These are phyloP conservation scores for Orius insidiosus DNA, from an alignment of 1,140 invertebrate genomes.

Conservation along the genomic window DNA sequence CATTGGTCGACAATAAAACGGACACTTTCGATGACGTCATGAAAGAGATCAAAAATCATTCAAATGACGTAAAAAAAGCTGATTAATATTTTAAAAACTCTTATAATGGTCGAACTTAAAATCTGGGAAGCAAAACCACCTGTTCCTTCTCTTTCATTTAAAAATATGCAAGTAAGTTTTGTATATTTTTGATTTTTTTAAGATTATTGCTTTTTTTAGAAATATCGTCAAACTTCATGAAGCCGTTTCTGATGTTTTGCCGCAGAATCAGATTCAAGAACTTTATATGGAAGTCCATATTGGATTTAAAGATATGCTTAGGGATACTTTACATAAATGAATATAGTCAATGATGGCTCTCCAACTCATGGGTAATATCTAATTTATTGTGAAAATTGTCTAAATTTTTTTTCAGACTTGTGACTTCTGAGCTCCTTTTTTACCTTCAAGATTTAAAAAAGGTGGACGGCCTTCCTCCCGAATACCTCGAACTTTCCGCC, in stretches of 20 bases:
- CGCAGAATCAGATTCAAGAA: slow-evolving; percentile 46
- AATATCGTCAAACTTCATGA: slow-evolving; percentile 86
- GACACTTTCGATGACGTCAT: slow-evolving; percentile 18
- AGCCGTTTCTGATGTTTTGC: slow-evolving; percentile 64
- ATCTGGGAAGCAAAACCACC: slow-evolving; percentile 89
- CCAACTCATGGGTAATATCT: slow-evolving; percentile 70
- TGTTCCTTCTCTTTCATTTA: slow-evolving; percentile 81
- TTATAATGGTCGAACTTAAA: slow-evolving; percentile 54
- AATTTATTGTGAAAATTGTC: not conserved
- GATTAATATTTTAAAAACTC: slow-evolving; percentile 68
- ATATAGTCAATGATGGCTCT: slow-evolving; percentile 85
- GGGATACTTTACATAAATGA: slow-evolving; percentile 67
- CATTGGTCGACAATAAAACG: slow-evolving; percentile 17
- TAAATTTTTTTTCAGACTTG: slow-evolving; percentile 37
- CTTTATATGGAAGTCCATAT: slow-evolving; percentile 73
- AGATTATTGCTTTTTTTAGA: slow-evolving; percentile 32
- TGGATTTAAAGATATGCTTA: slow-evolving; percentile 71
- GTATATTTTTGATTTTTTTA: not conserved
- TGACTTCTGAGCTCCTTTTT: slow-evolving; percentile 87
- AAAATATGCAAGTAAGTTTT: slow-evolving; percentile 45
- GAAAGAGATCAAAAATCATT: slow-evolving; percentile 36
- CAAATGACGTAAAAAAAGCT: slow-evolving; percentile 87
- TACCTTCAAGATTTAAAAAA: slow-evolving; percentile 83
- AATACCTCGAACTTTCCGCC: slow-evolving; percentile 51
- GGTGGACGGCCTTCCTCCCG: slow-evolving; percentile 57